A percentile compares a stretch with the other conserved stretches of the same genome.
Conservation (phyloP, 2,888 invertebrate species). For the Rhynchonema sp. region DNA sequence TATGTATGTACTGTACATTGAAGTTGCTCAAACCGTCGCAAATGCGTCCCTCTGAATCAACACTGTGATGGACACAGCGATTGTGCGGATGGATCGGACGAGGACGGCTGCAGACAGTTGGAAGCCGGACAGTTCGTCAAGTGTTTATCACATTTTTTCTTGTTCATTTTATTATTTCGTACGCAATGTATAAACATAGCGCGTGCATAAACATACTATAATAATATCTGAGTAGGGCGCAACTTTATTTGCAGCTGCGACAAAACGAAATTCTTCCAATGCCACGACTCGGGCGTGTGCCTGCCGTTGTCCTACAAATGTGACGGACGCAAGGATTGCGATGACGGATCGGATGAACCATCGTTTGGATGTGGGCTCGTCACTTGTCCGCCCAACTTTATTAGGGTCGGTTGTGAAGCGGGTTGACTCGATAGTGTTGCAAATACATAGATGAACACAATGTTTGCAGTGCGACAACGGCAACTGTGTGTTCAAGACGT, state of each 20-base stretch:
- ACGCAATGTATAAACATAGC: too few relatives aligned
- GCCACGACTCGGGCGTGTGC: conserved; percentile 51
- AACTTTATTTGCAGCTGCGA: background rate
- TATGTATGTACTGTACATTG: conserved; percentile 2
- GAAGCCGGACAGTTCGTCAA: background rate
- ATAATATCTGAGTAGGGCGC: too few relatives aligned
- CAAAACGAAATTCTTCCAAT: conserved; percentile 15
- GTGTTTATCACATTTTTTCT: too few relatives aligned
- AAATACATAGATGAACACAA: background rate
- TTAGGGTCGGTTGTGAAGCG: background rate
- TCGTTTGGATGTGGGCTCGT: conserved; percentile 11
- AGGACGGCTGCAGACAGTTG: conserved; percentile 34
- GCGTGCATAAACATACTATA: too few relatives aligned
- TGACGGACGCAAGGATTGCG: conserved; percentile 89
- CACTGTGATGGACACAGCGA: conserved; percentile 86
- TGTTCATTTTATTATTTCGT: too few relatives aligned
- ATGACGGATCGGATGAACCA: conserved; percentile 75
- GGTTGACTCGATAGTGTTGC: background rate
- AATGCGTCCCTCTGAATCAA: conserved; percentile 75
- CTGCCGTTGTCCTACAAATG: conserved; percentile 86
- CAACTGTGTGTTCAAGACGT: conserved; percentile 33
- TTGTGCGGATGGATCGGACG: conserved; percentile 50
- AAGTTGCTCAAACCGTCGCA: conserved; percentile 61
- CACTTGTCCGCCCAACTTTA: conserved; percentile 16
- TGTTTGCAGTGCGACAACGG: conserved; percentile 47